Evolutionary conservation across 1,140 invertebrate genomes (phyloP).

Genomic region (Drosophila pallidifrons): DNA sequence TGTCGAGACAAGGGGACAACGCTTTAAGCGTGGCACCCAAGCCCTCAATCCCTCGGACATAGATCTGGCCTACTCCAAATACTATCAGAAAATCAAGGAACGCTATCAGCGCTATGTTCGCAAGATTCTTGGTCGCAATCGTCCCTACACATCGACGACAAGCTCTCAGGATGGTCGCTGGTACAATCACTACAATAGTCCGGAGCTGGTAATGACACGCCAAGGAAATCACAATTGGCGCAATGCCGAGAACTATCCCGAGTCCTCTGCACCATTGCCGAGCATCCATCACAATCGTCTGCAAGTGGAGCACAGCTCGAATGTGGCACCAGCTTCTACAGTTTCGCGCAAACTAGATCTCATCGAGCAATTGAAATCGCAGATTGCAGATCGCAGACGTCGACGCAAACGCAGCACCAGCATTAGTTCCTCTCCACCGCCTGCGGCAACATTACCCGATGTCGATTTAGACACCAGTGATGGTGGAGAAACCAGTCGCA

Average conservation of each 20-base stretch:
- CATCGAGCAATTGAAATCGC: conserved; percentile 77
- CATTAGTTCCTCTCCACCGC: conserved; percentile 37
- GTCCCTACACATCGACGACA: conserved; percentile 49
- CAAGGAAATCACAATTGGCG: conserved; percentile 61
- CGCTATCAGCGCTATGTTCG: conserved; percentile 80
- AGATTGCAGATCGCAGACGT: conserved; percentile 62
- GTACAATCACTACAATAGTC: conserved; percentile 63
- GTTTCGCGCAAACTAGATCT: conserved; percentile 46
- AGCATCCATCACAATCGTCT: conserved; percentile 47
- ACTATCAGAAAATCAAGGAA: conserved; percentile 77
- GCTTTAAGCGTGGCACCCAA: conserved; percentile 51
- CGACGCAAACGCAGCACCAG: conserved; percentile 65
- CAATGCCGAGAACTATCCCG: conserved; percentile 19
- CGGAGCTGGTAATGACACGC: conserved; percentile 58
- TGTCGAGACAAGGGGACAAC: background rate
- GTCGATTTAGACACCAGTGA: conserved; percentile 65
- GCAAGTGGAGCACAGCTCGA: conserved; percentile 35
- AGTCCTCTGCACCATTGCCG: conserved; percentile 46
- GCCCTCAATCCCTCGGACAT: conserved; percentile 53
- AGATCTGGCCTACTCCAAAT: conserved; percentile 78
- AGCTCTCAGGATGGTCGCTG: conserved; percentile 59
- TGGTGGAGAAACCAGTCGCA: conserved; percentile 54
- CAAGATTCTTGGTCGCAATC: conserved; percentile 69
- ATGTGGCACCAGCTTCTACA: conserved; percentile 42
- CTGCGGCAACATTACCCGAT: conserved; percentile 46